Conservation (phyloP, 1,140 invertebrate species). For the Campodea augens region DNA sequence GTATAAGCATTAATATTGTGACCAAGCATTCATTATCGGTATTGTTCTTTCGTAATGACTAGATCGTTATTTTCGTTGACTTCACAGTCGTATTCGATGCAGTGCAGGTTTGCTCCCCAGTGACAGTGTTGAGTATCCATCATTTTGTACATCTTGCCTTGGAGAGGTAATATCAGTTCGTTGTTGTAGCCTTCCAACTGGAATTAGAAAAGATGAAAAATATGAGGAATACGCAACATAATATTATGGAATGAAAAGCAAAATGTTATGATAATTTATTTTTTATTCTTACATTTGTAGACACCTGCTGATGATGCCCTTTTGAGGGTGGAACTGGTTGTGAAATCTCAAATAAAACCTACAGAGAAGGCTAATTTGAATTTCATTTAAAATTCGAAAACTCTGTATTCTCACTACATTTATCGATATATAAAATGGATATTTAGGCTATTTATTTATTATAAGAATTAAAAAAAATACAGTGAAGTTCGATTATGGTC, state of each 20-base stretch:
- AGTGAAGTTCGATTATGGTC: background rate
- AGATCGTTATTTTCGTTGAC: constrained; percentile 19
- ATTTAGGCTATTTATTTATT: background rate
- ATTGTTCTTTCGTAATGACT: constrained; percentile 29
- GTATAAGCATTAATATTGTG: background rate
- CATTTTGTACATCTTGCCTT: constrained; percentile 33
- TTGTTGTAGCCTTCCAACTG: constrained; percentile 20
- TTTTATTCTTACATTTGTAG: no score
- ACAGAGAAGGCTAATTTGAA: no score
- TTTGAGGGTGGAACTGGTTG: no score
- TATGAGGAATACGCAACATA: background rate
- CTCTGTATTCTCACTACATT: no score
- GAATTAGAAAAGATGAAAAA: background rate
- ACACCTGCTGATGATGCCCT: no score
- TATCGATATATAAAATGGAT: no score
- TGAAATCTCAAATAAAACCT: no score
- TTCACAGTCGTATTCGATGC: constrained; percentile 33
- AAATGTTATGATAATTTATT: no score
- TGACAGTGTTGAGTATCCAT: constrained; percentile 31
- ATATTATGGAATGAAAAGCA: background rate
- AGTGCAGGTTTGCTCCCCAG: constrained; percentile 32
- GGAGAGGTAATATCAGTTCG: constrained; percentile 29
- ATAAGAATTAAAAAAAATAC: background rate
- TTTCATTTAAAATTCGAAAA: no score
- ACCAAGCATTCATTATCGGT: constrained; percentile 18